A percentile compares a stretch with the other conserved stretches of the same genome.
Conservation (phyloP, 2,113 vertebrate genomes). For the Entomyzon cyanotis region DNA sequence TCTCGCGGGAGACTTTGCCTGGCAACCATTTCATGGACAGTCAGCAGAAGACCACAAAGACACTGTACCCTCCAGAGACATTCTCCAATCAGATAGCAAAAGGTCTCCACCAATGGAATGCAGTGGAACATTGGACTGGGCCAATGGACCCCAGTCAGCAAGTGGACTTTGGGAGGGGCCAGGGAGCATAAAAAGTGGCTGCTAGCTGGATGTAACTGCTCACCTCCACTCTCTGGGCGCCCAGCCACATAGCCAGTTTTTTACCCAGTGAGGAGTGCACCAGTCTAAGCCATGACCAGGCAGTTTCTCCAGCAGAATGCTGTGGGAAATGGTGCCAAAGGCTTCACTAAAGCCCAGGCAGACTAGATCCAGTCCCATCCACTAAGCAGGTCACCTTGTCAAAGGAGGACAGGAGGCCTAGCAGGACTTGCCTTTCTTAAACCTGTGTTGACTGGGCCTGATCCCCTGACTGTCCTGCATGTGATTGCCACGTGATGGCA, state of each 20-base stretch:
- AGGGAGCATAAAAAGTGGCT: no score
- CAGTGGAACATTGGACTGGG: no score
- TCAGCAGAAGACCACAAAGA: no score
- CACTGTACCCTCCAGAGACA: no score
- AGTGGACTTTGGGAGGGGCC: no score
- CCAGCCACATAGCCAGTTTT: neutral
- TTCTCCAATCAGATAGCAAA: no score
- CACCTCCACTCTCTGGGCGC: neutral
- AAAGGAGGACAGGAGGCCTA: neutral
- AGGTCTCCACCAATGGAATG: no score
- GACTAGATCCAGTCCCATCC: neutral
- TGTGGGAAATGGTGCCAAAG: neutral
- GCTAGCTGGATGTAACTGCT: neutral
- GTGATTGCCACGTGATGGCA: neutral
- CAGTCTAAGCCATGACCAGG: neutral
- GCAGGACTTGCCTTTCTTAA: neutral
- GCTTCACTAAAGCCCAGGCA: neutral
- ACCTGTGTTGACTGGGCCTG: neutral
- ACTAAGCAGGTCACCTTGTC: neutral
- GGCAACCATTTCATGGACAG: no score
- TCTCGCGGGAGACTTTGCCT: no score
- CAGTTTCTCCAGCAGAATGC: neutral
- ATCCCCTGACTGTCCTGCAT: neutral
- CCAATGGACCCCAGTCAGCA: no score
- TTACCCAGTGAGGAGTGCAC: neutral